phyloP scores from a whole-genome alignment of 2,888 invertebrate genomes.

The Meteorus cinctellus region DNA sequence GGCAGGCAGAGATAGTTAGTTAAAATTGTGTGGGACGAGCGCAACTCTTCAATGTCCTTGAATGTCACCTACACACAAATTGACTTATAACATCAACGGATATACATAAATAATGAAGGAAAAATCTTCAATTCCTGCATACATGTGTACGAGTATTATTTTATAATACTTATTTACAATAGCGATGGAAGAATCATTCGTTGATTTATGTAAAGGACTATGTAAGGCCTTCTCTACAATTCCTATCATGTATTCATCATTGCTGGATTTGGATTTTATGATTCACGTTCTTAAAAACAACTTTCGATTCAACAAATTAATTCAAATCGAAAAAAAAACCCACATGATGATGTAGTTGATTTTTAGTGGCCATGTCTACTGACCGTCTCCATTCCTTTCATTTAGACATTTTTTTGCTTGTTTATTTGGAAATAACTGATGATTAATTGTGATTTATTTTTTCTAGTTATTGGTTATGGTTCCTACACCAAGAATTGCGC shows the following conservation, averaged over 20 bases:
- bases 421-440: not conserved
- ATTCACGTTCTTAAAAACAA: not conserved
- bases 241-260: slow-evolving; percentile 10
- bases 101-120: not conserved
- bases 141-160: not conserved
- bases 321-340: not conserved
- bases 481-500: slow-evolving; percentile 61
- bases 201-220: slow-evolving; percentile 15
- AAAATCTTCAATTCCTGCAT: not conserved
- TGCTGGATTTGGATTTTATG: slow-evolving; percentile 21
- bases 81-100: not conserved
- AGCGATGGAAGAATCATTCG: not conserved
- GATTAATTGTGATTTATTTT: slow-evolving; percentile 16
- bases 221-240: slow-evolving; percentile 5
- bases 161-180: slow-evolving; percentile 11
- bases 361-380: not conserved
- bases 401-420: not conserved
- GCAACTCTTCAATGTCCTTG: slow-evolving; percentile 17
- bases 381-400: not conserved
- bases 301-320: slow-evolving; percentile 16
- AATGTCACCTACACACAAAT: slow-evolving; percentile 23
- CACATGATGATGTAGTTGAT: not conserved
- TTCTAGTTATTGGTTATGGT: slow-evolving; percentile 62
- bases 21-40: not conserved
- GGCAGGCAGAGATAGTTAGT: slow-evolving; percentile 8